Base-by-base conservation (phyloP, 2,113 vertebrate species). In the Aleadryas rufinucha region DNA sequence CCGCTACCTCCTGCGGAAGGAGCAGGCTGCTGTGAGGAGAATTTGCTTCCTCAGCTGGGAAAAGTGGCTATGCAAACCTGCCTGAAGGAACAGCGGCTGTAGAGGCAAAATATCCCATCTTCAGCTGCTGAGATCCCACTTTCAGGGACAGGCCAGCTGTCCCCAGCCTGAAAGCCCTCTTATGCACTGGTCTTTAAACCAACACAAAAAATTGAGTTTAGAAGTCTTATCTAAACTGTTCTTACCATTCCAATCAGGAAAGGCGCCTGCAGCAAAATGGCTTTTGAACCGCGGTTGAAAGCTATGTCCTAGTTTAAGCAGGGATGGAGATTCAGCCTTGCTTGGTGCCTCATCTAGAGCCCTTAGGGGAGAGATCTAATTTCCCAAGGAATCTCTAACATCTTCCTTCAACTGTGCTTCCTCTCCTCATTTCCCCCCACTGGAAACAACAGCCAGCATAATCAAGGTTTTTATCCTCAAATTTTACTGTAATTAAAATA, bases 401-500 rank as follows among this genome's bases (percentile, higher is more conserved):
- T 93, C 64, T 90, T 95, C 72, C 69, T 92, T 95, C 90, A 87
- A 9, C 50, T 89, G 83, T 1, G 31, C 72, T 72, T 93, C 64
- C 90, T 81, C 79, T 94, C 83, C 69, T 95, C 61, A 6, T 84
- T 88, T 86, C 70, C 45, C 80, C 70, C 65, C 94, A 87, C 78
- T 88, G 70, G 69, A 97, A 95, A 80, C 47, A 97, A 92, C n/a
- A 95, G 87, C 64, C 47, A 85, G 78, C 7, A 8, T 84, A 95
- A 90, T 88, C 92, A 81, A 60, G 44, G 65, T 41, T 93, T 95
- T 96, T 93, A 97, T 93, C 89, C 91, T 97, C 96, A 97, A 97
- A 96, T 93, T 97, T 96, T 96, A 95, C 96, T 95, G 91, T 97
- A 96, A 94, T 96, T 97, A 97, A 96, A 97, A 96, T 91, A 94